A percentile compares a stretch with the other conserved stretches of the same genome.
These are phyloP conservation scores for Platerodrilus igneus DNA, from an alignment of 2,888 invertebrate species.

Conservation along the genomic window DNA sequence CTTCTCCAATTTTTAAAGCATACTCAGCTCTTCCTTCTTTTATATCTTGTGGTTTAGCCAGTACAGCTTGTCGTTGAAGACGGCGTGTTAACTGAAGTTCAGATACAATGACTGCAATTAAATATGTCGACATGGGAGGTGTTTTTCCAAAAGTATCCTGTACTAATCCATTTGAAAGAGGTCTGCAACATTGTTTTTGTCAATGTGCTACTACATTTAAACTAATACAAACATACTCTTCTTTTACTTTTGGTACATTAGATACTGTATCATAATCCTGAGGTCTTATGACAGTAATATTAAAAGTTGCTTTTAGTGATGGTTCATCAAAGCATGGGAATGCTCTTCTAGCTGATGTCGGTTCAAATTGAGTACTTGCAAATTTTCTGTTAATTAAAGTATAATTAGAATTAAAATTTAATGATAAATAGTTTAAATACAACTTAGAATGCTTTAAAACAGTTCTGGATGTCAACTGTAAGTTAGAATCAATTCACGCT, in stretches of 20 bases:
- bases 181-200: not conserved
- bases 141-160: conserved; percentile 1
- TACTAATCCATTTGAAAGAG: not conserved
- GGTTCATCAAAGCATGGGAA: conserved; percentile 74
- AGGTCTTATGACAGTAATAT: conserved; percentile 57
- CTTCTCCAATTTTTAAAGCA: conserved; percentile 46
- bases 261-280: conserved; percentile 28
- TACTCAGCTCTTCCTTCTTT: conserved; percentile 40
- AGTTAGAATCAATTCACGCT: too few relatives aligned
- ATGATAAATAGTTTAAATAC: too few relatives aligned
- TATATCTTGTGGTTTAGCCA: conserved; percentile 33
- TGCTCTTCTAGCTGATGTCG: conserved; percentile 59
- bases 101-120: conserved; percentile 71
- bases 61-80: conserved; percentile 31
- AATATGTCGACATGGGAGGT: conserved; percentile 67
- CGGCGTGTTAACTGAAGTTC: conserved; percentile 48
- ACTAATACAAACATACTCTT: conserved; percentile 34
- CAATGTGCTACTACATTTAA: not conserved
- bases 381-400: conserved; percentile 41
- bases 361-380: conserved; percentile 63
- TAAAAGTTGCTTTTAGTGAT: conserved; percentile 44
- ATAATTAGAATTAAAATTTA: too few relatives aligned
- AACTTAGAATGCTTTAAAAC: too few relatives aligned
- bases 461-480: too few relatives aligned
- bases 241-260: conserved; percentile 26